Conservation (phyloP, 2,113 vertebrate genomes). For the Crotophaga sulcirostris region DNA sequence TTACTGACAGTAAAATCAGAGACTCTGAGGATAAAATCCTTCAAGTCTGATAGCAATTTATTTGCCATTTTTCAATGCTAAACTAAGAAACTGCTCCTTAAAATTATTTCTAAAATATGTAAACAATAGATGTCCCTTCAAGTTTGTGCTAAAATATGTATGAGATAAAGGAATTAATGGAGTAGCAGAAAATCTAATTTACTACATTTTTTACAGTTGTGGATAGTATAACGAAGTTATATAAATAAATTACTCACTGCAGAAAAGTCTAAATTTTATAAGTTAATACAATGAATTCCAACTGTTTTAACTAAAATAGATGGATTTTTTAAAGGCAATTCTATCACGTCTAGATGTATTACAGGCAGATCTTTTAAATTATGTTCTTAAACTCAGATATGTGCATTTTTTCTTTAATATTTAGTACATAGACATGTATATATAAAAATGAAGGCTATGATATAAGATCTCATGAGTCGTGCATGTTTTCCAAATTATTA, state of each 20-base stretch:
- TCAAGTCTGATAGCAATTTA: neutral
- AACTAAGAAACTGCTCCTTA: neutral
- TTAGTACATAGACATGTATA: neutral
- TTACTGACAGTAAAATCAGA: neutral
- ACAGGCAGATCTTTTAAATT: neutral
- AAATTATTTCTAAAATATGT: neutral
- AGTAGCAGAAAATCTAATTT: neutral
- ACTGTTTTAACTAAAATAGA: neutral
- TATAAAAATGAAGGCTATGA: neutral
- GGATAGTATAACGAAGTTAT: neutral
- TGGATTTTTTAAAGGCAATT: neutral
- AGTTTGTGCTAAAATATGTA: neutral
- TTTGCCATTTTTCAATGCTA: neutral
- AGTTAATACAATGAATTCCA: neutral
- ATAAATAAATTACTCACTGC: constrained; percentile 12
- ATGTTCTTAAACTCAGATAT: neutral
- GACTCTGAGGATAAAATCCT: neutral
- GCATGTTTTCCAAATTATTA: neutral
- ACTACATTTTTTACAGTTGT: neutral
- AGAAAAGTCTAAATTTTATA: neutral
- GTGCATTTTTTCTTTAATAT: neutral
- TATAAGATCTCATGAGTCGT: neutral
- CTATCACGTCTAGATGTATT: neutral
- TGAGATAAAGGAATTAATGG: neutral
- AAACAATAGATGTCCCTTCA: neutral